Conservation (phyloP, 2,797 vertebrate genomes). For the Xyrichtys novacula region DNA sequence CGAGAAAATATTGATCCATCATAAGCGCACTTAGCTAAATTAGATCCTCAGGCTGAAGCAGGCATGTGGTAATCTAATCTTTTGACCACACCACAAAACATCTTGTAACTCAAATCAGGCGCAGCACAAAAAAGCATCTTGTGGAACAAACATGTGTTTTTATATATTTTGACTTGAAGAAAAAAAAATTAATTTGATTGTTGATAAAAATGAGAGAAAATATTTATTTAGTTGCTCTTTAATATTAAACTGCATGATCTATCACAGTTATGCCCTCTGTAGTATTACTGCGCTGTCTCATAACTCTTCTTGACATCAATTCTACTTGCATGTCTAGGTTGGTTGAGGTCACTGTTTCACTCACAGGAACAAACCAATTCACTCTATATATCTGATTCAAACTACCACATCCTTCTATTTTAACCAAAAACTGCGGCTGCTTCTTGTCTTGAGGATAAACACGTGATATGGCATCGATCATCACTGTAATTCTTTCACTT, state of each 20-base stretch:
- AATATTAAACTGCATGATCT: not conserved
- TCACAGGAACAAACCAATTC: not conserved
- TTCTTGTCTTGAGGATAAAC: no score
- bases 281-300: not conserved
- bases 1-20: conserved; percentile 21
- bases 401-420: not conserved
- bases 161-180: not conserved
- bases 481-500: no score
- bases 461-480: no score
- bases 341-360: not conserved
- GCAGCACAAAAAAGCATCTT: not conserved
- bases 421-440: not conserved
- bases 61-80: conserved; percentile 21
- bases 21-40: conserved; percentile 27
- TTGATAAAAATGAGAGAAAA: not conserved
- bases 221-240: no score
- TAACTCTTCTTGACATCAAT: not conserved
- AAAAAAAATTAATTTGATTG: no score
- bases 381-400: not conserved
- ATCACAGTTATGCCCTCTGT: not conserved
- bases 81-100: not conserved
- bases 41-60: conserved; percentile 14
- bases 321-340: not conserved
- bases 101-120: not conserved
- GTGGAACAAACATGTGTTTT: not conserved